Base-by-base conservation (phyloP, 2,797 vertebrate genomes). In the Lycodopsis pacificus region DNA sequence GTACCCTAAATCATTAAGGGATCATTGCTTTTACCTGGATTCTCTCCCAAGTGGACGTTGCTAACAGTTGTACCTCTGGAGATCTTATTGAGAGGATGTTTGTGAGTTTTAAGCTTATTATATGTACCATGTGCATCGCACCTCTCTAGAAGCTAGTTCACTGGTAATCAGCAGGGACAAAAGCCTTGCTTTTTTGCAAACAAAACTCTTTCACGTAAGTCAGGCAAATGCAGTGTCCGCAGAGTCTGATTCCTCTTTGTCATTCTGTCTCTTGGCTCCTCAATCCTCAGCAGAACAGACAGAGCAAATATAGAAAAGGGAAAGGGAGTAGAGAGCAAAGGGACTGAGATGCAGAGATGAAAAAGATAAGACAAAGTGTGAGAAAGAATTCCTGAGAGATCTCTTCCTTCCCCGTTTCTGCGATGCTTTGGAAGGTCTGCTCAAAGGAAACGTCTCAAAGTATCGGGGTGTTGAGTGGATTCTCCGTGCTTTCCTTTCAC, bases 351-450 rank as follows among this genome's bases (percentile, higher is more conserved):
- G 40, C 13, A 34, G 15, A 62, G 75, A 81, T 76, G 75, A 81
- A 83, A 63, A 10, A 19, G 54, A 44, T 3, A 3, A 76, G 79
- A 72, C 40, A 53, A 61, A 69, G 73, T 51, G 73, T 51, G 71
- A 77, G 70, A 63, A 30, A 48, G 40, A 40, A 40, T 40, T 64
- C 79, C 81, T 81, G 61, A 63, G 81, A 83, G 85, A 86, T 64
- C 65, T 53, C 49, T 48, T 32, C 58, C 56, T 32, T 71, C 14
- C 2, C 66, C 3, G 4, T 36, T 36, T 36, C 36, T 36, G 3
- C 38, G 38, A 56, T 56, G 34, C 84, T 81, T 79, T 81, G 67
- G 76, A 73, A 66, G 84, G 71, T 66, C 27, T 38, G 48, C 66
- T 57, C 71, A 69, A 54, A 48, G 77, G 71, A 44, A 72, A 36